Base-by-base conservation (phyloP, 1,140 invertebrate species). In the Drosophila ambigua region DNA sequence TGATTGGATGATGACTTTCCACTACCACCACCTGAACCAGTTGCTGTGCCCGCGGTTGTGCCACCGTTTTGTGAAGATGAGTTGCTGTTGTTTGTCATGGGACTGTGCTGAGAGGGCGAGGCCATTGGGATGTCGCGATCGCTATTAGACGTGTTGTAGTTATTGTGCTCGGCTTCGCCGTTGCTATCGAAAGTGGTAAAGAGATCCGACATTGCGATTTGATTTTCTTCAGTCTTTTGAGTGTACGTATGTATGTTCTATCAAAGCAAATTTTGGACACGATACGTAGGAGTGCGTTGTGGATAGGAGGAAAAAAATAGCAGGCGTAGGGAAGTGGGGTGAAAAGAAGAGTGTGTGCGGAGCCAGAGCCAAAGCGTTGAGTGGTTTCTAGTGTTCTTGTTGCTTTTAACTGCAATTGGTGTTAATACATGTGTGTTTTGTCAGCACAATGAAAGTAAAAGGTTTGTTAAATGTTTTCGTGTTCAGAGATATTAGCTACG, bases 61-160 rank as follows among this genome's bases (percentile, higher is more conserved):
- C 62, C 69, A 23, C 84, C 83, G 65, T 88, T 88, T 24, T 88
- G 83, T 79, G 83, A 73, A 72, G 84, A 77, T 61, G 83, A 83
- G 66, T 77, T 82, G 57, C 63, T 82, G 68, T 81, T 81, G 78
- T 87, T 87, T 49, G 85, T 80, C 79, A 91, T 78, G 59, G 93
- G 93, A 71, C 93, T 94, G 77, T 93, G 93, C 72, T 94, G 93
- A 39, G 93, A 93, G 23, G 93, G 93, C 13, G 93, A 94, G n/a
- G 93, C 92, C 79, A 92, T 92, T 49, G 69, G 53, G 48, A 66
- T 77, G 26, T 85, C 77, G 77, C 46, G 77, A 72, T 61, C 61
- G 76, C 61, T 77, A 13, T 11, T 64, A 23, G 65, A 54, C 24
- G 49, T 31, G 72, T 57, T 67, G 43, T 26, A 67, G 54, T 44